Base-by-base conservation (phyloP, 1,140 invertebrate genomes). In the Anastrepha ludens region DNA sequence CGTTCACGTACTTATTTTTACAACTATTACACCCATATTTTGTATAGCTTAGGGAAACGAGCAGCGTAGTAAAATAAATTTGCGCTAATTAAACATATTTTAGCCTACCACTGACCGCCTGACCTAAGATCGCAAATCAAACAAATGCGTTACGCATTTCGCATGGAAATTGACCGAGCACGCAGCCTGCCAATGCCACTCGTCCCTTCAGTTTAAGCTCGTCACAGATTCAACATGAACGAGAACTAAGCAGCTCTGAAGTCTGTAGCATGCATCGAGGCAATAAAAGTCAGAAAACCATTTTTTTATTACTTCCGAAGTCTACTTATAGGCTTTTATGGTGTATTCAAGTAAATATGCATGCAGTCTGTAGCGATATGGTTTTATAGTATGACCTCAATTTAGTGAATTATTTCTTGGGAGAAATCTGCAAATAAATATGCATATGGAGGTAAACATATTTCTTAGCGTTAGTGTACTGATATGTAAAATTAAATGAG, bases 101-200 rank as follows among this genome's bases (percentile, higher is more conserved):
- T 47, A 74, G 41, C 67, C 6, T 41, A 15, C 67, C 15, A 6
- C 20, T 67, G 65, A 67, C 2, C 29, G 29, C 39, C 8, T 67
- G 20, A 41, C 15, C 3, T 15, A 47, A 6, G 67, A 74, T 17
- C 41, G 39, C 6, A 13, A 74, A 74, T 47, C 67, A 9, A 7
- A 41, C 11, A 41, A 67, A 74, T 17, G 67, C 17, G 67, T 74
- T 15, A 74, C 67, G 67, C 67, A 74, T 74, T 74, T 39, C 41
- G 44, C 41, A 17, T 44, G 67, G 1, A 13, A 7, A 58, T 13
- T 13, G 13, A 58, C 13, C 67, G 6, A 47, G 44, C 67, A 1
- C 41, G 41, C 9, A 55, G 11, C 3, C 41, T 44, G 15, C 50
- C 50, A 55, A 11, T 55, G 50, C 50, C 11, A 2, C 50, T 8